Base-by-base conservation (phyloP, 2,113 vertebrate species). In the Dasypus novemcinctus region DNA sequence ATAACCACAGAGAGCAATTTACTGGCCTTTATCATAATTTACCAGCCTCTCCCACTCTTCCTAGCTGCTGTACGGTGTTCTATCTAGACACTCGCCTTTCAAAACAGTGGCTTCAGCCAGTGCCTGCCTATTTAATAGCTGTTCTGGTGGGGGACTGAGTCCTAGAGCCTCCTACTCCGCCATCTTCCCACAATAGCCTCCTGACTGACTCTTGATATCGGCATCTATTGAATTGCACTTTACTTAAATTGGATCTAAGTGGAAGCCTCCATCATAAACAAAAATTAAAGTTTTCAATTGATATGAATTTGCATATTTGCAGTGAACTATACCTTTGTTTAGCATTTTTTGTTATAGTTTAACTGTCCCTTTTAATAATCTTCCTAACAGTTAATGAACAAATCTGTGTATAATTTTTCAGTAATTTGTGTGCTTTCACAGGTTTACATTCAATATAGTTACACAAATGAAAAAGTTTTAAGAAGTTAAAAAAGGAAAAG, bases 341-440 rank as follows among this genome's bases (percentile, higher is more conserved):
- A 33, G 31, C 61, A 83, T 64, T 94, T 94, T 64, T 85, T 91
- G 8, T 86, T 75, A 29, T 15, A 78, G 41, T 88, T 52, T 43
- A 4, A 41, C 2, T 83, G n/a, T 52, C 75, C 46, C 61, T 90
- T 95, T 83, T 23, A 93, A 41, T 52, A 68, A 64, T 27, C 91
- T 27, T 89, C 76, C 14, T 93, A 66, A 66, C 17, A 91, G 84
- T n/a, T 69, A 88, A 82, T 4, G n/a, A 75, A 69, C 33, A 93
- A 80, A 10, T n/a, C 52, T 69, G 4, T 69, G 61, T 54, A 91
- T 78, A 87, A 90, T 76, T 66, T 87, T 95, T 90, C 38, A 66
- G 43, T 95, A 90, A 96, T 76, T 59, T 74, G 10, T 10, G 38
- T 91, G 49, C 49, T 82, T 59, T 95, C 84, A 52, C 57, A 59